Conservation (phyloP, 2,113 vertebrate species). For the Semnornis frantzii region DNA sequence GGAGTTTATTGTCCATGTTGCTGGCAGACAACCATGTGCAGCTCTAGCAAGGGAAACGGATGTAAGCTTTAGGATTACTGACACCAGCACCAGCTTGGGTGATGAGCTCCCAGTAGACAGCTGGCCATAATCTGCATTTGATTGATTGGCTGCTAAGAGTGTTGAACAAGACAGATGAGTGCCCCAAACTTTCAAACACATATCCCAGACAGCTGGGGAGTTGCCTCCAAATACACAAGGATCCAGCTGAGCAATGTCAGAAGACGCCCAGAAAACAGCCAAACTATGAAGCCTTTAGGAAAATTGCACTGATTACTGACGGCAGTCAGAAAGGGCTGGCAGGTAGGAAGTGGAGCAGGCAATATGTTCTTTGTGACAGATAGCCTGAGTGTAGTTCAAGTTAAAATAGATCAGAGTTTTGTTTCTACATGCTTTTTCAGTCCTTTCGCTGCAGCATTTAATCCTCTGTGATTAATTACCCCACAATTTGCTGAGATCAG, state of each 20-base stretch:
- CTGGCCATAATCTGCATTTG: neutral
- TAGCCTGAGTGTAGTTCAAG: neutral
- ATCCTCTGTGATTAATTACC: neutral
- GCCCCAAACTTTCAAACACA: neutral
- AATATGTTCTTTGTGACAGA: neutral
- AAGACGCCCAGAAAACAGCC: neutral
- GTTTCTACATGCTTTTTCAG: neutral
- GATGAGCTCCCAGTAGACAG: neutral
- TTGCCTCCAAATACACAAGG: neutral
- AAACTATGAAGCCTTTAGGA: neutral
- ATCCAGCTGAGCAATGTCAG: neutral
- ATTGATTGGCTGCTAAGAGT: neutral
- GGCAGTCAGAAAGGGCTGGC: neutral
- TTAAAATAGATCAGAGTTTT: neutral
- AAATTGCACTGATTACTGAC: neutral
- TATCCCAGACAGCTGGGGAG: neutral
- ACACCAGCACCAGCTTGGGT: rapidly evolving
- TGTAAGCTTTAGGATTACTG: rapidly evolving
- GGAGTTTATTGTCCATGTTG: neutral
- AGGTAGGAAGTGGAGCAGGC: neutral
- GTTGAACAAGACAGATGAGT: neutral
- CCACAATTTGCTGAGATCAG: neutral
- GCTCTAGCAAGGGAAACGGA: neutral
- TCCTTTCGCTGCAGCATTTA: neutral
- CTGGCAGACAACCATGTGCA: neutral